Conservation (phyloP, 92 coral and sea anemone species). For the Micromussa lordhowensis region DNA sequence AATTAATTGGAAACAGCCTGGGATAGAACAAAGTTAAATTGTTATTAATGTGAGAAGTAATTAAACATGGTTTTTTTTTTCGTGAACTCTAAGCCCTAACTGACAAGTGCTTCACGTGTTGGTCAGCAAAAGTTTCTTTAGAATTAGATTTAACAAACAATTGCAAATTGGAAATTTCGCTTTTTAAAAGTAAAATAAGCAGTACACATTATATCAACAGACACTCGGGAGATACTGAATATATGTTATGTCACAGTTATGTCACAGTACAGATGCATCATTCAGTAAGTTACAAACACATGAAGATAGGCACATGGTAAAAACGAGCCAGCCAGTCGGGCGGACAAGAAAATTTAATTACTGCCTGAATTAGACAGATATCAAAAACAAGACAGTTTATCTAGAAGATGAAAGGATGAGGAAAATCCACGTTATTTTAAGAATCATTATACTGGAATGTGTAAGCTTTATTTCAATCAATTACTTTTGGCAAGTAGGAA, state of each 20-base stretch:
- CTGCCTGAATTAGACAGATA: conserved; percentile 8
- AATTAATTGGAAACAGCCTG: no score
- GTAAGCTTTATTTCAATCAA: neutral
- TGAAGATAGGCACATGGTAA: neutral
- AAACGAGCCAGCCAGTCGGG: conserved; percentile 36
- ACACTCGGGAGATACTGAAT: neutral
- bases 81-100: no score
- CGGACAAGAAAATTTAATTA: neutral
- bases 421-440: conserved; percentile 23
- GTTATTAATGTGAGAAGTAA: no score
- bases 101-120: no score
- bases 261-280: neutral
- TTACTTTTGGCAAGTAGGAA: neutral
- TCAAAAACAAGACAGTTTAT: neutral
- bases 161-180: no score
- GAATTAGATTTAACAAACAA: no score
- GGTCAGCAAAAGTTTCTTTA: no score
- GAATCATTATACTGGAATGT: neutral
- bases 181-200: no score
- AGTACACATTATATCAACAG: no score
- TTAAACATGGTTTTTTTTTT: no score
- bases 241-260: neutral
- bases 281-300: neutral
- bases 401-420: neutral
- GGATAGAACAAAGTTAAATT: no score